Base-by-base conservation (phyloP, 1,140 invertebrate species). In the Eriocheir sinensis region DNA sequence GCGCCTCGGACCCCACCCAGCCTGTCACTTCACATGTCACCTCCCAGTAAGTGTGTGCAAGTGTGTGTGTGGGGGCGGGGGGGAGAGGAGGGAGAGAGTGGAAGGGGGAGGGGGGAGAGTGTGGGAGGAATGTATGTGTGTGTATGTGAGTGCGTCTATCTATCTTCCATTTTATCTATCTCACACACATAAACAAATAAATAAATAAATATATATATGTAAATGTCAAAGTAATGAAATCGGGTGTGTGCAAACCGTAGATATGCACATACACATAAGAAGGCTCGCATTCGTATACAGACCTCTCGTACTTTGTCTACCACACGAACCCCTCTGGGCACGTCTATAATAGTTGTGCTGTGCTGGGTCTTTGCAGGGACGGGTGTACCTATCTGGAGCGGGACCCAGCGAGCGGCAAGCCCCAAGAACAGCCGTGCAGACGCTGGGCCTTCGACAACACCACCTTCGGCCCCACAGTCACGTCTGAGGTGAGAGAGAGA, bases 381-480 rank as follows among this genome's bases (percentile, higher is more conserved):
- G 15, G 40, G 8, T 89, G 88, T n/a, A 89, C 15, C 41, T 89
- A 89, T 40, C 34, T 27, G 15, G 44, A 12, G 41, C 9, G 30
- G 88, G 41, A 89, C 34, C 38, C 15, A 3, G 6, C 44, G 9
- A 89, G 36, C 6, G 88, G 38, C 0, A 30, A 89, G 38, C 36
- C 41, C 2, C 36, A 27, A 21, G 44, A 89, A 30, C 36, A 34
- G 0, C 41, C 41, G 3, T 89, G 88, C n/a, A 89, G 15, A 27
- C 36, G 15, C n/a, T 90, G 89, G 89, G 36, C 44, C 89, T 90
- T 90, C 36, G 89, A 90, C 89, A 90, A 90, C 44, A 34, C 44
- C 89, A 90, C 89, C 89, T 90, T 90, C 36, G 53, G 21, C 8
- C 72, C 89, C 53, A 90, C 89, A 3, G 89, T 90, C 44, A 90